phyloP scores from a whole-genome alignment of 2,113 vertebrate species.

The Callorhinus ursinus region DNA sequence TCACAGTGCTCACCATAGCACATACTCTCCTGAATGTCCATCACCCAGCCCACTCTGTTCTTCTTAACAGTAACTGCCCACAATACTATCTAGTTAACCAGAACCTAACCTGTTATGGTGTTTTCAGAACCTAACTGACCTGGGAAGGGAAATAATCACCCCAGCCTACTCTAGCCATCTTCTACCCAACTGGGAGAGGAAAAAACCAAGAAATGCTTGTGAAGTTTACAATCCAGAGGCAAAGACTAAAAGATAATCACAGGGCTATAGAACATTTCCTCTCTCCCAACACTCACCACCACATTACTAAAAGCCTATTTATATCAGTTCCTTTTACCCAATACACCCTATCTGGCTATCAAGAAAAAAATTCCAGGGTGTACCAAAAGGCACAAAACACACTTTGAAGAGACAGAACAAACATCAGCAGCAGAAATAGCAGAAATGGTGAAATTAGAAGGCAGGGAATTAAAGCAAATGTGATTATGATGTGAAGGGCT shows the following conservation, averaged over 20 bases:
- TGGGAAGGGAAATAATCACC: background rate
- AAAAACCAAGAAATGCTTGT: background rate
- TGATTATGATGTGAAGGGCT: background rate
- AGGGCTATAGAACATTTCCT: background rate
- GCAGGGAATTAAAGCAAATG: background rate
- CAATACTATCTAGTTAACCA: background rate
- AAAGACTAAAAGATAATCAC: background rate
- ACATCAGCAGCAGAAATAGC: background rate
- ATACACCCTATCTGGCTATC: background rate
- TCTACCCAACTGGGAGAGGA: background rate
- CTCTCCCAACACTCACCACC: background rate
- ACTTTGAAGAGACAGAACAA: background rate
- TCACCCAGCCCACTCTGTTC: no score
- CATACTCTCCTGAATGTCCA: no score
- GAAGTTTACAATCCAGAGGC: background rate
- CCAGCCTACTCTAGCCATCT: background rate
- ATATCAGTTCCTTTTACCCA: background rate
- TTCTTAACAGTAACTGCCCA: background rate
- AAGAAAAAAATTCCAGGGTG: background rate
- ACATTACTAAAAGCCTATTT: background rate
- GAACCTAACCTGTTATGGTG: background rate
- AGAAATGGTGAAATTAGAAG: background rate
- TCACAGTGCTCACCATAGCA: no score
- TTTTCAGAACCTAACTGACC: background rate
- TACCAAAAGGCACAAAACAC: background rate